These are phyloP conservation scores for Eupithecia tripunctaria DNA, from an alignment of 2,888 invertebrate species.

Conservation along the genomic window DNA sequence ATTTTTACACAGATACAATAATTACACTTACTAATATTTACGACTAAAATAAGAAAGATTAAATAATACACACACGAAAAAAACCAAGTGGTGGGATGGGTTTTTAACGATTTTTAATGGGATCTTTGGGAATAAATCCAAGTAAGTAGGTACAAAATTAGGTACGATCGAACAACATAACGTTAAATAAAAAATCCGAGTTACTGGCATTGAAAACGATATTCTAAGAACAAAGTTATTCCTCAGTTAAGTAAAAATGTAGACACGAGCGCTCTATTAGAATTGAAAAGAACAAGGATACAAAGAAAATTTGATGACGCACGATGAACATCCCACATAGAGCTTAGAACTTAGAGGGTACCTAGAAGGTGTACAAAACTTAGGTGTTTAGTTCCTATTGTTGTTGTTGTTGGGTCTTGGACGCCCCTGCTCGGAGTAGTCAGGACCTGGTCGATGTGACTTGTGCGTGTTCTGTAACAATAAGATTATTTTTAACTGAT, in stretches of 20 bases:
- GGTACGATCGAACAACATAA: neutral
- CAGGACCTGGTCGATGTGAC: conserved; percentile 59
- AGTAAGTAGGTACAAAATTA: neutral
- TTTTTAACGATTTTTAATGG: conserved; percentile 11
- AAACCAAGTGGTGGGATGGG: conserved; percentile 52
- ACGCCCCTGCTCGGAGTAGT: conserved; percentile 62
- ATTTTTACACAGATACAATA: conserved; percentile 39
- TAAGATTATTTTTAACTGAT: neutral
- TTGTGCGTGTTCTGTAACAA: conserved; percentile 60
- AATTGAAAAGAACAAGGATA: neutral
- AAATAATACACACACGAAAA: conserved; percentile 44
- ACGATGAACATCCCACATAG: neutral
- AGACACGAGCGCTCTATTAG: neutral
- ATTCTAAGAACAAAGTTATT: neutral
- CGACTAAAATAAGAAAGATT: conserved; percentile 54
- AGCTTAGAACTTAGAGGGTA: conserved; percentile 1
- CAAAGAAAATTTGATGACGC: neutral
- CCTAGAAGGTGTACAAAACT: conserved; percentile 36
- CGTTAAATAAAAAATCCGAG: neutral
- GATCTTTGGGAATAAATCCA: conserved; percentile 21
- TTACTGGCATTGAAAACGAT: neutral
- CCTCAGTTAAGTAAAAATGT: neutral
- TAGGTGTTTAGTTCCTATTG: conserved; percentile 62
- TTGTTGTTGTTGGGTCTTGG: conserved; percentile 51
- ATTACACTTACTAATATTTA: conserved; percentile 18